Percentiles rank a stretch among this genome's conserved stretches.
Conservation (phyloP, 2,797 vertebrate species). For the Arnoldichthys spilopterus region DNA sequence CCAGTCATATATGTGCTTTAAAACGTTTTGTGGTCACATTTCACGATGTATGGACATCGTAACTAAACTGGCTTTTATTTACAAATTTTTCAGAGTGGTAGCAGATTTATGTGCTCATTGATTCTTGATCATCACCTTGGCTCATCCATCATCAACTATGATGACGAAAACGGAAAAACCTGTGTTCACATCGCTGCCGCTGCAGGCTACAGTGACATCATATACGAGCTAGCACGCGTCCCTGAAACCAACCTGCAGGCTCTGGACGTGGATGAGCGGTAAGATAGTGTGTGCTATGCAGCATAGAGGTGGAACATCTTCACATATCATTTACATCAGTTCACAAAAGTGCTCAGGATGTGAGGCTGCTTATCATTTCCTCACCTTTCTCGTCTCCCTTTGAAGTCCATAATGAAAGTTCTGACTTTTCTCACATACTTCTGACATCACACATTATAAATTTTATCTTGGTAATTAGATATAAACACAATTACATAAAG, state of each 20-base stretch:
- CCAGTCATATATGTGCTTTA: no score
- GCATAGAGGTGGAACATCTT: background rate
- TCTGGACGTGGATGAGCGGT: conserved; percentile 89
- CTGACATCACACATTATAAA: no score
- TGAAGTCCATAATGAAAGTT: no score
- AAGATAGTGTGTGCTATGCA: conserved; percentile 32
- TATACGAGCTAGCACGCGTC: conserved; percentile 82
- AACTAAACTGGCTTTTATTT: conserved; percentile 13
- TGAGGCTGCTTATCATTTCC: background rate
- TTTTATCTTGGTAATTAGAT: no score
- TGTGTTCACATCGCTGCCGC: conserved; percentile 87
- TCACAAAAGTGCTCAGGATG: background rate
- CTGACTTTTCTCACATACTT: no score
- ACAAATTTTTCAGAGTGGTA: conserved; percentile 80
- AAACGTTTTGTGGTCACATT: background rate
- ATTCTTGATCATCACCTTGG: conserved; percentile 85
- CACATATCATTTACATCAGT: background rate
- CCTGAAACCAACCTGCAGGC: conserved; percentile 87
- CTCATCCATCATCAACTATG: conserved; percentile 85
- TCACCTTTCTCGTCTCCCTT: background rate
- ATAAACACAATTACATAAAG: no score
- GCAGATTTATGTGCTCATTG: conserved; percentile 83
- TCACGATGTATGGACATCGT: background rate
- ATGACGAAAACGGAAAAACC: conserved; percentile 88
- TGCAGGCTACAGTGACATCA: conserved; percentile 86